Percentiles rank a stretch among this genome's conserved stretches.
Evolutionary conservation across 2,888 invertebrate genomes (phyloP).

Genomic region (Aleiodes testaceus): DNA sequence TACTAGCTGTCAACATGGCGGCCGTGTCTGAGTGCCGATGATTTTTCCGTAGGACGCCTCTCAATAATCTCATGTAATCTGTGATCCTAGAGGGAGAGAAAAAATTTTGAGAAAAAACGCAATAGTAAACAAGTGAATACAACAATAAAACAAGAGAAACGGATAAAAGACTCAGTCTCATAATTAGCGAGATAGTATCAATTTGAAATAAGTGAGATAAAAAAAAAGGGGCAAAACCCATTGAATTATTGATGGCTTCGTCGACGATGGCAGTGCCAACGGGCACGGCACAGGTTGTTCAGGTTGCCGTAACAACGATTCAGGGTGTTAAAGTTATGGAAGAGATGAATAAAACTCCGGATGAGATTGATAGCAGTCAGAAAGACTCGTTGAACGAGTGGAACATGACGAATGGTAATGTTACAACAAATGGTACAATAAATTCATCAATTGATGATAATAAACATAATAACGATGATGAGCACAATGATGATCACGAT

Average conservation of each 20-base stretch:
- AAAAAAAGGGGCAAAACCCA: conserved; percentile 3
- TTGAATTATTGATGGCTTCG: conserved; percentile 58
- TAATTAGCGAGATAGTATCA: background rate
- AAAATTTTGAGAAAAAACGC: background rate
- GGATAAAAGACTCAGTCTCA: background rate
- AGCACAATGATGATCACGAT: conserved; percentile 3
- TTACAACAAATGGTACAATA: background rate
- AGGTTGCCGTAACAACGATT: conserved; percentile 51
- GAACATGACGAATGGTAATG: conserved; percentile 46
- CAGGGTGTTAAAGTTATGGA: conserved; percentile 51
- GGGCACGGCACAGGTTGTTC: conserved; percentile 58
- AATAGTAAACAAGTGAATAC: conserved; percentile 18
- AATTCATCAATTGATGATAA: conserved; percentile 29
- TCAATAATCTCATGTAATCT: conserved; percentile 23
- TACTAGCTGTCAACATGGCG: conserved; percentile 31
- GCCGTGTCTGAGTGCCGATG: conserved; percentile 16
- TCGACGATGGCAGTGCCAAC: conserved; percentile 67
- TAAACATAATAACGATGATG: conserved; percentile 51
- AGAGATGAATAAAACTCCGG: conserved; percentile 49
- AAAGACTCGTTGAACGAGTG: conserved; percentile 60
- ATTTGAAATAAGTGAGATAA: background rate
- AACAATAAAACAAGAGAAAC: conserved; percentile 4
- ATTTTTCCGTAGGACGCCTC: background rate
- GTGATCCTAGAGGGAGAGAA: background rate
- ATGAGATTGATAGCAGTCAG: conserved; percentile 59